Conservation (phyloP, 2,888 invertebrate species). For the Tipula vernalis region DNA sequence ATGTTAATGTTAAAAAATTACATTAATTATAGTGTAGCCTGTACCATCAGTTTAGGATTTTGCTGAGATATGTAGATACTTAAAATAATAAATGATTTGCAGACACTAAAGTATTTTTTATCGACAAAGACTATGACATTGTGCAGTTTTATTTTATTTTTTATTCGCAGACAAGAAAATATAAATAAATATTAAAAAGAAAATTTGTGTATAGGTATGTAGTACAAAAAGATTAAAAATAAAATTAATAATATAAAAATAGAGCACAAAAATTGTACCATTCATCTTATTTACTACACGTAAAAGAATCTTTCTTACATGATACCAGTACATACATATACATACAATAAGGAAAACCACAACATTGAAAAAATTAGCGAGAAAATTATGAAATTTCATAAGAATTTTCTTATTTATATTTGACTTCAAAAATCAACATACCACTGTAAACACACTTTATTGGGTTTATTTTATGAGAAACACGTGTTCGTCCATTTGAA, state of each 20-base stretch:
- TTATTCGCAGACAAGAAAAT: not conserved
- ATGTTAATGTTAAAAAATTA: no score
- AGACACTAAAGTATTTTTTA: not conserved
- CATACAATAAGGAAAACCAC: not conserved
- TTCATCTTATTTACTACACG: not conserved
- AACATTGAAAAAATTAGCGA: not conserved
- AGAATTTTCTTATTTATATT: not conserved
- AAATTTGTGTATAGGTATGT: not conserved
- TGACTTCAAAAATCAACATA: not conserved
- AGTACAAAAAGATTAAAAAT: not conserved
- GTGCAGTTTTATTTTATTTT: not conserved
- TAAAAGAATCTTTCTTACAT: not conserved
- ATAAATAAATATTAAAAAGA: not conserved
- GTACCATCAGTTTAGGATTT: no score
- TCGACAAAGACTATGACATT: not conserved
- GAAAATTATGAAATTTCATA: not conserved
- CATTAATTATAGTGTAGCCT: no score
- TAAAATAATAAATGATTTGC: not conserved
- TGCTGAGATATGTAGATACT: not conserved
- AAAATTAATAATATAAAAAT: not conserved
- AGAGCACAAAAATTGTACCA: not conserved
- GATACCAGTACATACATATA: no score
- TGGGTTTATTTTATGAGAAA: not conserved
- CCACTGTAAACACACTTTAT: not conserved
- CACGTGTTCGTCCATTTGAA: not conserved